Base-by-base conservation (phyloP, 1,140 invertebrate genomes). In the Drosophila littoralis region DNA sequence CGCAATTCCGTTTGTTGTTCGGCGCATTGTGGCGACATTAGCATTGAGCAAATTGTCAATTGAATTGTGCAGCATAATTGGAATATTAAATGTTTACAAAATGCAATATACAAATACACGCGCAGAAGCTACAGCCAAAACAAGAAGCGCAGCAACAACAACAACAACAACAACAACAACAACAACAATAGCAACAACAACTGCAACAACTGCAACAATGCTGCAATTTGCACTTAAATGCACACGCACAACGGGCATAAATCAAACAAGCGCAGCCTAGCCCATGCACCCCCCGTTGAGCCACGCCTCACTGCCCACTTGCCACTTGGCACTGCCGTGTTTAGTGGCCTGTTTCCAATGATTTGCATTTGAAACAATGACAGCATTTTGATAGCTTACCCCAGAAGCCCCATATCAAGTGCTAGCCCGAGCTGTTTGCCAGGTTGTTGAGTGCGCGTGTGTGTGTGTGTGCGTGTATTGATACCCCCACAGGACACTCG, bases 11-110 rank as follows among this genome's bases (percentile, higher is more conserved):
- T 50, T 63, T 61, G 68, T 15, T 22, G 58, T 36, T 22, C 15
- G 67, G 65, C 40, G 48, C 70, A 60, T 73, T 73, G 70, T 69
- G 71, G 57, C 65, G 65, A 61, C 71, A 74, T 74, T 74, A 63
- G 55, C 63, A 64, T 57, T 57, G 43, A 43, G 43, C 72, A 76
- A 71, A 82, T 77, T 86, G 75, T 66, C 79, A 82, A 88, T 88
- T 86, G 75, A 86, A 86, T 86, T 86, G 82, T 81, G 76, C 72
- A 52, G 75, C 82, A 86, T 86, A 86, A 86, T 88, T 86, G 82
- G 83, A 86, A 82, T 88, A 86, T 86, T 88, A 86, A 86, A 86
- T 86, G 82, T 86, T 86, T 88, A 86, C 83, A 82, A 86, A 88
- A 88, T 82, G 67, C 72, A 86, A 86, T 77, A 86, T 72, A 74